Percentiles rank a stretch among this genome's conserved stretches.
These are phyloP conservation scores for Balaeniceps rex DNA, from an alignment of 2,113 vertebrate genomes.

Conservation along the genomic window DNA sequence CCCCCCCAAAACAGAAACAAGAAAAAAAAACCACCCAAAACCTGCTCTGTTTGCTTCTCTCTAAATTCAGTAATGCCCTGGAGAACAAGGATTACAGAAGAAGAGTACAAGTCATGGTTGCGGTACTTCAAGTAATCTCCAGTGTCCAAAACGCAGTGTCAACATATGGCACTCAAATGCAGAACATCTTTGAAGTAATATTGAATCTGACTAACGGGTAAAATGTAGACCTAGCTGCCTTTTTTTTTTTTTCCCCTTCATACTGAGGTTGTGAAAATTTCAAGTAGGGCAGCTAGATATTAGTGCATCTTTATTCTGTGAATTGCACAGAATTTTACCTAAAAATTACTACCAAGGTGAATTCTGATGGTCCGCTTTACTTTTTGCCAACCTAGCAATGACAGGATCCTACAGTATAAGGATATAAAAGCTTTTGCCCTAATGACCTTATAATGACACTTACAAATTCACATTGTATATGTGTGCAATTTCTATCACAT, in stretches of 20 bases:
- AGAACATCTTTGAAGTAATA: constrained; percentile 83
- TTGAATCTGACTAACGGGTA: constrained; percentile 27
- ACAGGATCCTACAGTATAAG: background rate
- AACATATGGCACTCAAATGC: constrained; percentile 83
- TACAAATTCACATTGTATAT: background rate
- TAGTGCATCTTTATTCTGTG: background rate
- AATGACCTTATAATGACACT: background rate
- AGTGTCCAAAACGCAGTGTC: constrained; percentile 75
- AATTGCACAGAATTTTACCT: background rate
- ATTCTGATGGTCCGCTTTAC: background rate
- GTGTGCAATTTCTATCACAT: background rate
- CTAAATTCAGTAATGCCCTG: constrained; percentile 82
- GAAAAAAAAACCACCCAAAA: background rate
- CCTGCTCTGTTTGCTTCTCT: constrained; percentile 53
- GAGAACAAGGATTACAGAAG: constrained; percentile 85
- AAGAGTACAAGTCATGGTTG: constrained; percentile 72
- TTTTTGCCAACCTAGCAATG: background rate
- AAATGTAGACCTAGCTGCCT: background rate
- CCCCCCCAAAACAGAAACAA: constrained; percentile 42
- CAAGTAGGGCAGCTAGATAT: background rate
- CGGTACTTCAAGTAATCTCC: constrained; percentile 76
- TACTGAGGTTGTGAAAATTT: background rate
- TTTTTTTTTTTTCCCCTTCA: background rate
- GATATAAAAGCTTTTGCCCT: background rate
- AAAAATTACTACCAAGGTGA: background rate